phyloP scores from a whole-genome alignment of 2,113 vertebrate genomes.

The Aplodontia rufa region DNA sequence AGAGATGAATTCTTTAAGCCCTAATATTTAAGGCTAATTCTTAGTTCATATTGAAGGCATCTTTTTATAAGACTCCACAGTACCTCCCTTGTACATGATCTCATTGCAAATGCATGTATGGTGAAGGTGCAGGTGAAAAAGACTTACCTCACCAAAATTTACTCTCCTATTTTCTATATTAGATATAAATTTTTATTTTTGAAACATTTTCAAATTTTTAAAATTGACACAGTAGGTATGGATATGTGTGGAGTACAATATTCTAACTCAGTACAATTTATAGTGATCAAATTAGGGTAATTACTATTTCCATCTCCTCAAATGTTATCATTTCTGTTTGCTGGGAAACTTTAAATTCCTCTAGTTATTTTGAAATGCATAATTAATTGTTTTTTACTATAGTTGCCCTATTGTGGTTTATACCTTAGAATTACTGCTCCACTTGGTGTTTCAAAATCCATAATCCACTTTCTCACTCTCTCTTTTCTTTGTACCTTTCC shows the following conservation, averaged over 20 bases:
- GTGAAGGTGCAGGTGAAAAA: too few relatives aligned
- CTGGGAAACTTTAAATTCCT: too few relatives aligned
- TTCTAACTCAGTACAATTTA: not conserved
- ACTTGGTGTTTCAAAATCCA: not conserved
- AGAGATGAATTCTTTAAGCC: not conserved
- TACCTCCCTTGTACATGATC: too few relatives aligned
- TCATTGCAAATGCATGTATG: too few relatives aligned
- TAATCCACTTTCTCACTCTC: not conserved
- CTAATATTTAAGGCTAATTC: not conserved
- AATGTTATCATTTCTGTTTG: not conserved
- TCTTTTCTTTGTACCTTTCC: not conserved
- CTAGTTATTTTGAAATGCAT: too few relatives aligned
- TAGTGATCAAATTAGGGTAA: too few relatives aligned
- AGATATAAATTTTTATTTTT: not conserved
- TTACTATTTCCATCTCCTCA: not conserved
- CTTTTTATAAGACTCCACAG: too few relatives aligned
- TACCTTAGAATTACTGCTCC: too few relatives aligned
- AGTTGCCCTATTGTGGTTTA: not conserved
- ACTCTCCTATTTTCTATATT: not conserved
- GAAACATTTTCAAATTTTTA: not conserved
- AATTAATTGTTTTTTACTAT: not conserved
- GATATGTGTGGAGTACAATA: not conserved
- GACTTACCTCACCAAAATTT: too few relatives aligned
- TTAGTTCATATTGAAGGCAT: not conserved
- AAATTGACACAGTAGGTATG: not conserved